These are phyloP conservation scores for Matsumyia berberina DNA, from an alignment of 2,888 invertebrate species.

Conservation along the genomic window DNA sequence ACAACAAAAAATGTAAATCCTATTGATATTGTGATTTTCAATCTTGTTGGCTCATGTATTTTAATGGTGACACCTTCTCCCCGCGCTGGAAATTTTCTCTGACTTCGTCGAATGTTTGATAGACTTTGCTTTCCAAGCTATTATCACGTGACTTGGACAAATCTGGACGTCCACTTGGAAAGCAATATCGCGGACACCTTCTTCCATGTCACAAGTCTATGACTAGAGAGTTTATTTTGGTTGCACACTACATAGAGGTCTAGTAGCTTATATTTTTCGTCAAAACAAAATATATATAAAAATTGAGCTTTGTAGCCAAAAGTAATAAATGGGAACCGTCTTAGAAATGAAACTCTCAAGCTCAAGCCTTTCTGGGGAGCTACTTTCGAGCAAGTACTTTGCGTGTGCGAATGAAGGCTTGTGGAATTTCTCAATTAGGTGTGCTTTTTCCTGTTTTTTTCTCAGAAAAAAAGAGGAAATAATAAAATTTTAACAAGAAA, in stretches of 20 bases:
- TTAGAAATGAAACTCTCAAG: neutral
- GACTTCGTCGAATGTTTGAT: neutral
- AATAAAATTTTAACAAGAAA: slow-evolving; percentile 54
- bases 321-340: slow-evolving; percentile 25
- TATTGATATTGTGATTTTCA: slow-evolving; percentile 42
- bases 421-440: slow-evolving; percentile 66
- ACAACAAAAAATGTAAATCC: slow-evolving; percentile 58
- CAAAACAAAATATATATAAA: neutral
- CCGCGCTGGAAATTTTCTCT: neutral
- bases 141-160: slow-evolving; percentile 45
- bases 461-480: slow-evolving; percentile 21
- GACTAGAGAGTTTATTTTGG: slow-evolving; percentile 56
- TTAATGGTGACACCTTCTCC: slow-evolving; percentile 45
- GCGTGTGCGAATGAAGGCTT: neutral
- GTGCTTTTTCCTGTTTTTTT: slow-evolving; percentile 15
- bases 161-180: neutral
- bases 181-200: neutral
- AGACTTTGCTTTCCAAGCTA: neutral
- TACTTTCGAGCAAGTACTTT: neutral
- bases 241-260: slow-evolving; percentile 15
- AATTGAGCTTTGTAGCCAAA: slow-evolving; percentile 28
- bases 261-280: neutral
- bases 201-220: slow-evolving; percentile 20
- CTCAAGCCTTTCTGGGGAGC: slow-evolving; percentile 7
- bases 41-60: slow-evolving; percentile 29